Base-by-base conservation (phyloP, 2,797 vertebrate genomes). In the Denticeps clupeoides region DNA sequence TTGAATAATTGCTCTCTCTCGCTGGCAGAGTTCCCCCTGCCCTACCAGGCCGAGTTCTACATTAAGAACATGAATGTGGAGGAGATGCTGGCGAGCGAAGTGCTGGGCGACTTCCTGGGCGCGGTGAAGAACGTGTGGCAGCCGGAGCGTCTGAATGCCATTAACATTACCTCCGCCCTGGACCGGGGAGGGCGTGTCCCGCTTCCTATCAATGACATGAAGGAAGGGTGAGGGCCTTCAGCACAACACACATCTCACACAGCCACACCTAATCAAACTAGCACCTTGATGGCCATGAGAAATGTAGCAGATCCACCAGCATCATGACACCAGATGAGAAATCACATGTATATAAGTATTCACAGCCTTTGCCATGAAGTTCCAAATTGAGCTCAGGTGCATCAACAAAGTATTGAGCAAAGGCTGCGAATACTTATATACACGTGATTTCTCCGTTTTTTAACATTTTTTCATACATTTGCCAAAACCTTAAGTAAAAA, bases 41-140 rank as follows among this genome's bases (percentile, higher is more conserved):
- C 86, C 0, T 99, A 87, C 67, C 93, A 99, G 80, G 94, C 91
- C 0, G 95, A 99, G 71, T 99, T 99, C 74, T 98, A 89, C 80
- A 89, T 99, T 63, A 92, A 80, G 66, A 99, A 99, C 68, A 98
- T 99, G 95, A 99, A 99, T 0, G 93, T 99, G 42, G 95, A 99
- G 70, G 95, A 98, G 71, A 96, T 99, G 89, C 68, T 99, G 69
- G 93, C 93, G 65, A 98, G 94, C 19, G 93, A 99, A 76, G 88
- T 99, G 50, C 82, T 99, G 28, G 95, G 95, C 1, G 94, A 99
- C 70, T 99, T 99, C 49, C 83, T 99, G 0, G 95, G 95, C 42
- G 94, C 95, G 0, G 95, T 99, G 58, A 99, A 99, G 78, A 98
- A 97, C 1, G 79, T 99, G 1, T 99, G 95, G 95, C 94, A 99